These are phyloP conservation scores for Pterophyllum scalare DNA, from an alignment of 2,113 vertebrate species.

Conservation along the genomic window DNA sequence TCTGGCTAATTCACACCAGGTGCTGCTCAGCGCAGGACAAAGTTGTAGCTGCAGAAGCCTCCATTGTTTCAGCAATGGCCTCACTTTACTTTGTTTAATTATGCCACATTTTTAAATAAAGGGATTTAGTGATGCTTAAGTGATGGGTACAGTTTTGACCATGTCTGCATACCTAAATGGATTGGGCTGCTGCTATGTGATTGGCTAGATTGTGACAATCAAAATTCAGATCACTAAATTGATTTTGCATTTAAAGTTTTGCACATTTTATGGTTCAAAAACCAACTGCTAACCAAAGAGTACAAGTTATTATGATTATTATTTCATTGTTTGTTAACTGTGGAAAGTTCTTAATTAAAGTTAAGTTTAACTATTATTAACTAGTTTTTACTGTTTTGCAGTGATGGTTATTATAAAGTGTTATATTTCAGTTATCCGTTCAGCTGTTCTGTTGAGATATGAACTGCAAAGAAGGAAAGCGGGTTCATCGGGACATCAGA, in stretches of 20 bases:
- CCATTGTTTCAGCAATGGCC: not conserved
- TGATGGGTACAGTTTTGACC: not conserved
- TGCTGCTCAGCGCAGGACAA: not conserved
- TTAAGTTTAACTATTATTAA: not conserved
- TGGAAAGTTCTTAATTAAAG: not conserved
- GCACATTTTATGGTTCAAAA: not conserved
- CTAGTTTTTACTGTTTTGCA: not conserved
- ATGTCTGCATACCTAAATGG: too few species aligned
- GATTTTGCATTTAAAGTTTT: not conserved
- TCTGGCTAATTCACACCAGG: conserved; percentile 13
- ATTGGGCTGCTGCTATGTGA: rapidly evolving
- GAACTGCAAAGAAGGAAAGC: conserved; percentile 2
- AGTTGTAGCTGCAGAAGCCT: not conserved
- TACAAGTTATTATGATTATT: too few species aligned
- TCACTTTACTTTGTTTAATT: not conserved
- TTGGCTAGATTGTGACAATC: not conserved
- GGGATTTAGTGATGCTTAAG: not conserved
- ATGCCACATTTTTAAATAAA: not conserved
- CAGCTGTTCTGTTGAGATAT: not conserved
- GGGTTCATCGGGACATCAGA: conserved; percentile 44
- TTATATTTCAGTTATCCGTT: not conserved
- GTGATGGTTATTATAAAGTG: not conserved
- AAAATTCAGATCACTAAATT: not conserved
- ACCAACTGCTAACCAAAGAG: too few species aligned
- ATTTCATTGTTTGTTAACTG: too few species aligned